These are phyloP conservation scores for Hololepta plana DNA, from an alignment of 2,888 invertebrate species.

Conservation along the genomic window DNA sequence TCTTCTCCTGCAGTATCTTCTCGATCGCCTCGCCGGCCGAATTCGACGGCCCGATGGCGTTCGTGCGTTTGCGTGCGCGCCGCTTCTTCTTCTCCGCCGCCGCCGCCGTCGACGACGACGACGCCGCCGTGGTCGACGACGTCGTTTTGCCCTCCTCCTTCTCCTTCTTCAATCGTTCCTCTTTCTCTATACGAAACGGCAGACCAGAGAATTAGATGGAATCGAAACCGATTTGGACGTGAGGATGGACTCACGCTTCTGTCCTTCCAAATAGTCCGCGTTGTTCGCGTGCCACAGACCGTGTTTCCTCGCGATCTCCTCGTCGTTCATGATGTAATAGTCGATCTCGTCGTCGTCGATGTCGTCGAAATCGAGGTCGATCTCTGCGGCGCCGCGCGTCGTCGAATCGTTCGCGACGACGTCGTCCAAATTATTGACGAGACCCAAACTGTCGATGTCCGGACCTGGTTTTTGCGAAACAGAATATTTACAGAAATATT, in stretches of 20 bases:
- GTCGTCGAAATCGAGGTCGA: slow-evolving; percentile 49
- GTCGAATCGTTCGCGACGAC: slow-evolving; percentile 18
- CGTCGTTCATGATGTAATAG: slow-evolving; percentile 63
- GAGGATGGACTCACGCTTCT: slow-evolving; percentile 41
- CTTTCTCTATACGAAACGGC: slow-evolving; percentile 40
- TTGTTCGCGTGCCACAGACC: slow-evolving; percentile 77
- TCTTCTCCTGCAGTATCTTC: slow-evolving; percentile 90
- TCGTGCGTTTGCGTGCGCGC: slow-evolving; percentile 40
- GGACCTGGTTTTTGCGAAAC: too few relatives aligned
- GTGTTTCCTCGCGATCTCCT: slow-evolving; percentile 67
- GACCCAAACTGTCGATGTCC: slow-evolving; percentile 61
- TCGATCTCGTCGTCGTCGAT: slow-evolving; percentile 85
- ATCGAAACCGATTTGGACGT: slow-evolving; percentile 4
- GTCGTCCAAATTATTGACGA: slow-evolving; percentile 37
- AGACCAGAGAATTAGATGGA: background rate
- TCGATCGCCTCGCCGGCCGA: slow-evolving; percentile 83
- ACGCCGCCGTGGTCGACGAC: too few relatives aligned
- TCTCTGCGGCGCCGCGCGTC: slow-evolving; percentile 12
- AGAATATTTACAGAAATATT: too few relatives aligned
- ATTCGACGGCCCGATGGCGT: slow-evolving; percentile 33
- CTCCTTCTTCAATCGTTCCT: slow-evolving; percentile 62
- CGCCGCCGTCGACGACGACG: too few relatives aligned
- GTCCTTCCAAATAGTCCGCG: slow-evolving; percentile 67
- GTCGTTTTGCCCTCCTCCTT: slow-evolving; percentile 77
- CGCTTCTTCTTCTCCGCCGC: slow-evolving; percentile 63